A percentile compares a stretch with the other conserved stretches of the same genome.
These are phyloP conservation scores for Trogon melanurus DNA, from an alignment of 2,113 vertebrate species.

Conservation along the genomic window DNA sequence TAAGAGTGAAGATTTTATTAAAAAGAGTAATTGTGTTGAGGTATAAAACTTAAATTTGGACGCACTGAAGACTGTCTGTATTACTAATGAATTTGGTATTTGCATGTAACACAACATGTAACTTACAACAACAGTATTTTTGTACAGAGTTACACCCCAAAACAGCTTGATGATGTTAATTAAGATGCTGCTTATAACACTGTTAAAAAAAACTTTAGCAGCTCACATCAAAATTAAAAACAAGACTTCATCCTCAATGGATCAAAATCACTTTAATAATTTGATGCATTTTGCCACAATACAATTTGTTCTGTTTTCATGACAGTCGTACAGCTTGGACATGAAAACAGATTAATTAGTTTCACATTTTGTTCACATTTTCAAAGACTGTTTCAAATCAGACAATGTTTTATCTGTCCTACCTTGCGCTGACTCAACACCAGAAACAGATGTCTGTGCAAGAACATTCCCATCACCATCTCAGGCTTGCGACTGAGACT, in stretches of 20 bases:
- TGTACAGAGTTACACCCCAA: neutral
- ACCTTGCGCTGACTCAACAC: constrained; percentile 53
- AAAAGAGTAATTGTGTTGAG: neutral
- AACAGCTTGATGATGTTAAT: constrained; percentile 43
- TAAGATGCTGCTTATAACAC: neutral
- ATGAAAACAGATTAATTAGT: constrained; percentile 54
- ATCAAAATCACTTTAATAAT: constrained; percentile 55
- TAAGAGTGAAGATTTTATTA: neutral
- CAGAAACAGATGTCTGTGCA: constrained; percentile 4
- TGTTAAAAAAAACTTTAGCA: constrained; percentile 16
- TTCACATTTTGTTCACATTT: constrained; percentile 63
- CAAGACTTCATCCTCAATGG: constrained; percentile 9
- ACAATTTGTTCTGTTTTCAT: constrained; percentile 63
- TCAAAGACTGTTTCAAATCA: constrained; percentile 28
- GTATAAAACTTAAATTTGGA: neutral
- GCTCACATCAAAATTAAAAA: constrained; percentile 3
- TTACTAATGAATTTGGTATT: neutral
- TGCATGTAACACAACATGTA: neutral
- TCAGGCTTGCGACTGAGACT: neutral
- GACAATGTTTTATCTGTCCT: constrained; percentile 34
- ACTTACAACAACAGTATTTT: constrained; percentile 2
- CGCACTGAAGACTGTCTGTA: neutral
- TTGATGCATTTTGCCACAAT: constrained; percentile 43
- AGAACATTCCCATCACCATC: neutral
- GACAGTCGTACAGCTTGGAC: constrained; percentile 52